Percentiles rank a stretch among this genome's conserved stretches.
Conservation (phyloP, 30 jellyfish, hydroid and myxozoan species). For the Aurelia sp. region DNA sequence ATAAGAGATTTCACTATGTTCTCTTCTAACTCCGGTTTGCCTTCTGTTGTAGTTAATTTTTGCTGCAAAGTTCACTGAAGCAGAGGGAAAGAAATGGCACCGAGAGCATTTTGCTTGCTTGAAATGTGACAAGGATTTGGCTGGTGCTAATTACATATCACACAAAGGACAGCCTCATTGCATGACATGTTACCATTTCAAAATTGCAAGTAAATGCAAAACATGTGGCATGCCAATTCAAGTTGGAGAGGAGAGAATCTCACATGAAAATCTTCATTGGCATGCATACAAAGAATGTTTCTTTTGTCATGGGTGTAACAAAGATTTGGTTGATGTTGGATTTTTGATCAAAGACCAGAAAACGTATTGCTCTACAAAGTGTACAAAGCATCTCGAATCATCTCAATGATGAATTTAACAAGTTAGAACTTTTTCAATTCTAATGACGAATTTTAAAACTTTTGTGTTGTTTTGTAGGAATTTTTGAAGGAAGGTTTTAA, state of each 20-base stretch:
- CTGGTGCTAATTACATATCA: constrained; percentile 62
- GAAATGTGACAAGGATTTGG: constrained; percentile 78
- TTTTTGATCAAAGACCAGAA: constrained; percentile 53
- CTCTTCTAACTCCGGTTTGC: background rate
- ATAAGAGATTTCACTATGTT: too few relatives aligned
- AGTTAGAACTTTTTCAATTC: too few relatives aligned
- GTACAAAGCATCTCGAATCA: constrained; percentile 17
- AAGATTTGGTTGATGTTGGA: constrained; percentile 52
- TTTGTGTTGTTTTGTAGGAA: too few relatives aligned
- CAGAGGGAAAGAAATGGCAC: constrained; percentile 91
- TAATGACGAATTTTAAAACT: too few relatives aligned
- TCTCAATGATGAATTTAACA: background rate
- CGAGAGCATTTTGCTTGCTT: constrained; percentile 81
- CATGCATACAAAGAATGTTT: constrained; percentile 78
- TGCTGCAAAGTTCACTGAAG: constrained; percentile 78
- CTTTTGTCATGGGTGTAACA: constrained; percentile 82
- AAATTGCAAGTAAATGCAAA: constrained; percentile 68
- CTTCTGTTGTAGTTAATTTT: constrained; percentile 65
- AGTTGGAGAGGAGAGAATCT: constrained; percentile 70
- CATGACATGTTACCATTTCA: constrained; percentile 72
- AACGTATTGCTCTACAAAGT: constrained; percentile 51
- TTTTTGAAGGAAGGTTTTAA: too few relatives aligned
- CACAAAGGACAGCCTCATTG: constrained; percentile 80
- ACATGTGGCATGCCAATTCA: constrained; percentile 75
- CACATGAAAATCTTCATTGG: constrained; percentile 68